phyloP scores from a whole-genome alignment of 1,140 invertebrate species.

The Coptotermes formosanus region DNA sequence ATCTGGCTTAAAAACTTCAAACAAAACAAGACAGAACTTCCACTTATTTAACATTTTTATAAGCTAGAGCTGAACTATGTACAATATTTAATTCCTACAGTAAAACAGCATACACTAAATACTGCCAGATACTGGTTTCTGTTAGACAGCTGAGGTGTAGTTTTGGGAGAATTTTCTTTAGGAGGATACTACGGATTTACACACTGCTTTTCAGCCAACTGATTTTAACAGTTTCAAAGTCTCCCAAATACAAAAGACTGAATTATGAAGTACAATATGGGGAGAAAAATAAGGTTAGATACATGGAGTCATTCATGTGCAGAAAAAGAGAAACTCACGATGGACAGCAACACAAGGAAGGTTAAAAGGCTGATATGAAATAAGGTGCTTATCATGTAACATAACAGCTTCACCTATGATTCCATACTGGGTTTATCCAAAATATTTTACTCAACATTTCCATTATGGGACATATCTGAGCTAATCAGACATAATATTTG shows the following conservation, averaged over 20 bases:
- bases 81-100: no score
- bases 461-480: neutral
- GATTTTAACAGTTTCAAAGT: neutral
- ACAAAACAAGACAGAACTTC: no score
- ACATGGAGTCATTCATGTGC: neutral
- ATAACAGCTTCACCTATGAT: neutral
- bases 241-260: neutral
- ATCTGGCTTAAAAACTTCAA: neutral
- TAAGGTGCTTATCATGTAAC: no score
- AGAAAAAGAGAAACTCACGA: neutral
- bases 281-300: neutral
- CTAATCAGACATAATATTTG: no score
- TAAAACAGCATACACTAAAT: neutral
- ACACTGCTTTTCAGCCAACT: neutral
- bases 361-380: neutral
- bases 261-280: neutral
- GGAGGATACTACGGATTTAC: neutral
- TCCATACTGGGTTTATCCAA: neutral
- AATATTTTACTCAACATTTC: neutral
- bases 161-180: conserved; percentile 29
- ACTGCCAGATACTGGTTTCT: neutral
- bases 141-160: conserved; percentile 31
- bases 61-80: no score
- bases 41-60: no score
- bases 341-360: neutral